Base-by-base conservation (phyloP, 2,888 invertebrate genomes). In the Diploptera punctata region DNA sequence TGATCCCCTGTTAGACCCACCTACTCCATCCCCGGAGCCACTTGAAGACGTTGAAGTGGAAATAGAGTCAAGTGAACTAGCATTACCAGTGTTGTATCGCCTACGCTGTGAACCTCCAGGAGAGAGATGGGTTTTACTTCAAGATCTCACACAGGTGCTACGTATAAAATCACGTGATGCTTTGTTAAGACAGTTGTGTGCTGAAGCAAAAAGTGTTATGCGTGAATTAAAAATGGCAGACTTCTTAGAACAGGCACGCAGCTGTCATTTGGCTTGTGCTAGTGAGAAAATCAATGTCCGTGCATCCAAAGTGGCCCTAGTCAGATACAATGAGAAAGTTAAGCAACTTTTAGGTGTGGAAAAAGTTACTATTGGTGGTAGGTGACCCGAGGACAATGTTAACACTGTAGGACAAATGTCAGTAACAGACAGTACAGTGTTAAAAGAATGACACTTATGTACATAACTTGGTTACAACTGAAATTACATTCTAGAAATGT, bases 301-400 rank as follows among this genome's bases (percentile, higher is more conserved):
- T 73, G 91, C 92, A 54, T 92, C 93, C 65, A 93, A 93, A 82
- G 91, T 94, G 78, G 89, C 91, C 68, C 88, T 95, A 71, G 90
- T 95, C 77, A 89, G 91, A 81, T 94, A 94, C 84, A 94, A 93
- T 78, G 93, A 94, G 79, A 92, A 90, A 82, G 91, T 95, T 77
- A 88, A 89, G 79, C 91, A 92, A 83, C 87, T 95, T 81, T 87
- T 95, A 79, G 93, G 92, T 81, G 91, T 94, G 73, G 94, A 94
- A 84, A 90, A 90, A 75, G 89, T 91, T 10, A 67, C 72, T n/a
- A 68, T 75, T 21, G 68, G 71, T 38, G 61, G 61, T 9, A 75
- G 75, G 67, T 73, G 75, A 75, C 72, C 70, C 18, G 19, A 57
- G 31, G 57, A 16, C n/a, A 5, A n/a, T 26, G 44, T 47, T 65